Conservation (phyloP, 2,888 invertebrate genomes). For the Hartigia nigra region DNA sequence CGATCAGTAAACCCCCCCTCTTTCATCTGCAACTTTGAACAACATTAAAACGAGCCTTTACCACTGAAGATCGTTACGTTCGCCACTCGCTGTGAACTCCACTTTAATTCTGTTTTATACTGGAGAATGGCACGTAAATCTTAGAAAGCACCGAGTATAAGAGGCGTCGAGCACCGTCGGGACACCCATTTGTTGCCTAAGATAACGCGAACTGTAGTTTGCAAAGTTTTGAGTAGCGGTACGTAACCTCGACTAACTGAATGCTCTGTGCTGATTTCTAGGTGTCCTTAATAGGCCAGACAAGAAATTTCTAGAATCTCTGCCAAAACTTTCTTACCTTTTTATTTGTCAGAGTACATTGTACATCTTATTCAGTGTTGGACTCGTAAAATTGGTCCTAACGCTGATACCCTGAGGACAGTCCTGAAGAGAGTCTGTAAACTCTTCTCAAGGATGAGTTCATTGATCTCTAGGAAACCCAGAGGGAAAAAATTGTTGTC, state of each 20-base stretch:
- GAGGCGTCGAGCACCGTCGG: too few species aligned
- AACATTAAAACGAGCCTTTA: conserved; percentile 2
- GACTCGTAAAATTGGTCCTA: too few species aligned
- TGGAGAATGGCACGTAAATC: not conserved
- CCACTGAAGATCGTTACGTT: not conserved
- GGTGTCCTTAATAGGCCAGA: not conserved
- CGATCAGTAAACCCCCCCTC: conserved; percentile 22
- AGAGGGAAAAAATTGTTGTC: too few species aligned
- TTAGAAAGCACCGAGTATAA: not conserved
- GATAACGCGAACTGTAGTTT: not conserved
- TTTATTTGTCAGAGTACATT: not conserved
- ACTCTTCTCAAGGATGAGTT: too few species aligned
- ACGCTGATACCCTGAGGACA: too few species aligned
- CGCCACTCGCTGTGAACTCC: not conserved
- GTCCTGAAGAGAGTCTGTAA: not conserved
- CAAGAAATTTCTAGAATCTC: not conserved
- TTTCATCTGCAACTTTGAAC: not conserved
- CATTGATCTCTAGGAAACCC: not conserved
- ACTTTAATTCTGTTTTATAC: not conserved
- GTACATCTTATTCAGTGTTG: too few species aligned
- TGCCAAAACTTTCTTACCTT: not conserved
- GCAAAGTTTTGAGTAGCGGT: not conserved
- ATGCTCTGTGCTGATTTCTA: not conserved
- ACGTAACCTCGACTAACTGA: too few species aligned
- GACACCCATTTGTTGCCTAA: not conserved